Percentiles rank a stretch among this genome's conserved stretches.
phyloP scores from a whole-genome alignment of 2,888 invertebrate species.

The Lasioglossum calceatum region DNA sequence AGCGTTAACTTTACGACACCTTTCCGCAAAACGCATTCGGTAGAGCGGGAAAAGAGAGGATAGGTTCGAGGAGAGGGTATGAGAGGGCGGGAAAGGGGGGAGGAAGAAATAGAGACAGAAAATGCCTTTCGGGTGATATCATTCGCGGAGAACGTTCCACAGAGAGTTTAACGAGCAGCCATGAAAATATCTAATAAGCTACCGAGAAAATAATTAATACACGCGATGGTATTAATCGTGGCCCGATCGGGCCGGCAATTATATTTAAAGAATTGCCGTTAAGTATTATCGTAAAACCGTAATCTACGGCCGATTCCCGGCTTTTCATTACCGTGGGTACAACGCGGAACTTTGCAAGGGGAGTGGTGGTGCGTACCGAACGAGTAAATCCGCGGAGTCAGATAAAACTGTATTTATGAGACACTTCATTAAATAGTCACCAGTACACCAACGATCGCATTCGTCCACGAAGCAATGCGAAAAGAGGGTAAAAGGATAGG shows the following conservation, averaged over 20 bases:
- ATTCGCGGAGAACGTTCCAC: constrained; percentile 38
- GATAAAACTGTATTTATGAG: not conserved
- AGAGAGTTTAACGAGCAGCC: constrained; percentile 57
- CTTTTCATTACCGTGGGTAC: not conserved
- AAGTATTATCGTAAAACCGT: constrained; percentile 53
- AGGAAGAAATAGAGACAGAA: constrained; percentile 13
- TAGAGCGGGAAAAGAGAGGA: not conserved
- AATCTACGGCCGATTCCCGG: not conserved
- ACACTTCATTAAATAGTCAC: constrained; percentile 25
- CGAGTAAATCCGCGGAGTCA: not conserved
- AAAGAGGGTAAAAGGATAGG: constrained; percentile 36
- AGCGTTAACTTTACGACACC: constrained; percentile 58
- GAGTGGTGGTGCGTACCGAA: not conserved
- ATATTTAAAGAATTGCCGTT: constrained; percentile 49
- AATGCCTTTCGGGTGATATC: constrained; percentile 64
- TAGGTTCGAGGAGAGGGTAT: not conserved
- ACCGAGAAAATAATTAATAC: constrained; percentile 62
- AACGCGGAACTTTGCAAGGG: not conserved
- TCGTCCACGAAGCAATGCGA: constrained; percentile 16
- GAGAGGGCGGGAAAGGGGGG: not conserved
- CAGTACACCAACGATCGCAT: not conserved
- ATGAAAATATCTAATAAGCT: constrained; percentile 66
- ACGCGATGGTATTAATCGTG: constrained; percentile 51
- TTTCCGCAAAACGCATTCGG: constrained; percentile 51
- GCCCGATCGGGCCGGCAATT: constrained; percentile 42